A percentile compares a stretch with the other conserved stretches of the same genome.
Evolutionary conservation across 2,113 vertebrate genomes (phyloP).

Genomic region (Lagopus leucura): DNA sequence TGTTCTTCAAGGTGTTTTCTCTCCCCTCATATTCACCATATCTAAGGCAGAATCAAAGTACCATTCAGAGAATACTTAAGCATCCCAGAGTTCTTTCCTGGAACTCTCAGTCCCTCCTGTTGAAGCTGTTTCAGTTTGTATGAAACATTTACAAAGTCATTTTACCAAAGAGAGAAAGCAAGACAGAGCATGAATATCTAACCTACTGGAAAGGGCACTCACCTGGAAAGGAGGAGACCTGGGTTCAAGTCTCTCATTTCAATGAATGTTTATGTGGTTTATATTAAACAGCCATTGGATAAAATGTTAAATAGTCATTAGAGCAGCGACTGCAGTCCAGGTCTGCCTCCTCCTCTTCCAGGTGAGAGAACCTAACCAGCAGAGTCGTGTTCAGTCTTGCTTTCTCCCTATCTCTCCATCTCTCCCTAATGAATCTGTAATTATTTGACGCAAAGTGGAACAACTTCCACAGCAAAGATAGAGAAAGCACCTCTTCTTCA

Average conservation of each 20-base stretch:
- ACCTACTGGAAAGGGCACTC: neutral
- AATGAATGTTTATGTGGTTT: neutral
- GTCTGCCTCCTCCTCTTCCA: slow-evolving; percentile 4
- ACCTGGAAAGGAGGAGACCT: neutral
- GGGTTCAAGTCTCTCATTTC: neutral
- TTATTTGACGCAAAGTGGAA: neutral
- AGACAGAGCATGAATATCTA: neutral
- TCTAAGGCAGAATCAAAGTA: neutral
- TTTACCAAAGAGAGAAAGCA: slow-evolving; percentile 19
- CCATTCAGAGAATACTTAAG: neutral
- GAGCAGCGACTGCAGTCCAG: neutral
- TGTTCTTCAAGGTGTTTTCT: neutral
- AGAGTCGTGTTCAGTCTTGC: slow-evolving; percentile 32
- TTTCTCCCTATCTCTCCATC: slow-evolving; percentile 1
- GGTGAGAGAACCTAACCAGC: slow-evolving; percentile 29
- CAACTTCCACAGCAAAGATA: neutral
- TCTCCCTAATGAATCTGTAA: slow-evolving; percentile 30
- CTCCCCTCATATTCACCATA: rapidly evolving
- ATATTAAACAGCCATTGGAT: slow-evolving; percentile 18
- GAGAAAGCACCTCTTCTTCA: neutral
- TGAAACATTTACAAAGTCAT: neutral
- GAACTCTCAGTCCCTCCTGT: neutral
- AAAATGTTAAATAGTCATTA: slow-evolving; percentile 29
- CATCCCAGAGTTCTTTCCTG: neutral
- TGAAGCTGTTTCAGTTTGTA: neutral